Base-by-base conservation (phyloP, 2,888 invertebrate species). In the Phania funesta region DNA sequence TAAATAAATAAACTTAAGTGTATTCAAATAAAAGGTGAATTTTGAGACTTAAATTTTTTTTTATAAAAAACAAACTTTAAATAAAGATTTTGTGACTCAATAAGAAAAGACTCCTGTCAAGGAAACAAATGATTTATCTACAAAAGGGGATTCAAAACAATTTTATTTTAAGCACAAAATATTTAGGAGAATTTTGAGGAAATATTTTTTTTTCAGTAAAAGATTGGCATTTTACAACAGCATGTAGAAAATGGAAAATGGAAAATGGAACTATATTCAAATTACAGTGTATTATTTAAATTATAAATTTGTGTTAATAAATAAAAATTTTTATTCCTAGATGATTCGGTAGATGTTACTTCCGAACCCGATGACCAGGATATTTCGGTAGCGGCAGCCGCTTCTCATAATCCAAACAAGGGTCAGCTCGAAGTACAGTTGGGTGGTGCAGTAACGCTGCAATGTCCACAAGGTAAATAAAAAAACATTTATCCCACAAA, bases 401-500 rank as follows among this genome's bases (percentile, higher is more conserved):
- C 91, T 65, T 91, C 91, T 6, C 91, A 91, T 73, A 91, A 91
- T 86, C 91, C 91, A 11, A 91, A 90, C 71, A 91, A 91, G 74
- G 93, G 95, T 85, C 95, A 95, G 86, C 93, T 95, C 79, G 96
- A 97, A 87, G 96, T 97, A 48, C 95, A 96, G 70, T 92, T 97
- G 22, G 97, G 97, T 6, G 97, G 97, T 7, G 96, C 96, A 60
- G 96, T 97, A 44, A 96, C 96, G 84, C 92, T 97, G 50, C 95
- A 96, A 87, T 97, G 97, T 89, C 95, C 95, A 70, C 94, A 95
- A 91, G 95, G 95, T 93, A 91, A 87, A 4, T 38, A 50, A 38
- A 38, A 8, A 41, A 13, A 46, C 9, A 18, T 20, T n/a, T n/a
- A n/a, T n/a, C n/a, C n/a, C n/a, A n/a, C n/a, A n/a, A n/a, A n/a